phyloP scores from a whole-genome alignment of 2,113 vertebrate genomes.

The Hemibagrus wyckioides region DNA sequence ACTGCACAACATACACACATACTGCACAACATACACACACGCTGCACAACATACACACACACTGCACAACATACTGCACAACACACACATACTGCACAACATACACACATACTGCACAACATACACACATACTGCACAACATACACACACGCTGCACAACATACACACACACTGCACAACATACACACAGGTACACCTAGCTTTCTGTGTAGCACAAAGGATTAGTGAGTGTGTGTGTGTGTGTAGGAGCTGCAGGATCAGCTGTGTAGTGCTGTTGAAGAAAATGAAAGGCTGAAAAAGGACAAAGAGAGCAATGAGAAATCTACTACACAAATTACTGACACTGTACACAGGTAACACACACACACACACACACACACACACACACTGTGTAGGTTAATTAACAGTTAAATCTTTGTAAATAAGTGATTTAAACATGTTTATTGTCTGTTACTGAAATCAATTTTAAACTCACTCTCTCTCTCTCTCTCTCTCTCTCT shows the following conservation, averaged over 20 bases:
- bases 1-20: constrained; percentile 51
- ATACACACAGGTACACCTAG: background rate
- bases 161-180: background rate
- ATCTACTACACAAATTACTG: constrained; percentile 64
- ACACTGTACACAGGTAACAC: constrained; percentile 72
- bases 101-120: background rate
- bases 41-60: constrained; percentile 75
- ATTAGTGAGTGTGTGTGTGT: constrained; percentile 49
- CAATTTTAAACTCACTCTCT: background rate
- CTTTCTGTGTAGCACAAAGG: background rate
- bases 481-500: background rate
- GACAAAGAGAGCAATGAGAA: constrained; percentile 59
- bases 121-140: no score
- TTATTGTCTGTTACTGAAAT: background rate
- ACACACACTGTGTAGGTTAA: no score
- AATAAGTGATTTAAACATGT: no score
- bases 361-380: constrained; percentile 29
- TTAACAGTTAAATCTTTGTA: no score
- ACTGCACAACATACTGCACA: constrained; percentile 68
- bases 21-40: constrained; percentile 79
- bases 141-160: background rate
- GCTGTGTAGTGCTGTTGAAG: constrained; percentile 61
- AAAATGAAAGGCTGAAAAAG: constrained; percentile 61
- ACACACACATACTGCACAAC: background rate
- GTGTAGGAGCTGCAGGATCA: constrained; percentile 74